Conservation (phyloP, 1,140 invertebrate genomes). For the Lepidotrigona ventralis region DNA sequence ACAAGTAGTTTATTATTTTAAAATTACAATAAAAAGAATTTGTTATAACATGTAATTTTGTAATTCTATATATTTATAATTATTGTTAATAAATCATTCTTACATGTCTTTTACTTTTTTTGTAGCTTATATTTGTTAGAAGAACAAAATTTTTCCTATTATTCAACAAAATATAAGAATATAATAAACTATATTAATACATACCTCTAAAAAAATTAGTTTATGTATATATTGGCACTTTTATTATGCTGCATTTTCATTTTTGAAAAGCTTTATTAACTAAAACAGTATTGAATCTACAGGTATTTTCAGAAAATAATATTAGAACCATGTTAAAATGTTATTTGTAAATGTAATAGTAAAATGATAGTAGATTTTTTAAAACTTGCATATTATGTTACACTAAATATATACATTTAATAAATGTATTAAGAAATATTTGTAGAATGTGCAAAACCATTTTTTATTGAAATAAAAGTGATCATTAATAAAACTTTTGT, state of each 20-base stretch:
- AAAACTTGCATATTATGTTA: not conserved
- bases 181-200: not conserved
- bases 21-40: slow-evolving; percentile 34
- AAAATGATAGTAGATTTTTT: not conserved
- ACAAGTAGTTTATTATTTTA: slow-evolving; percentile 32
- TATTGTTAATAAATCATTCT: slow-evolving; percentile 36
- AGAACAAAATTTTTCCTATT: slow-evolving; percentile 11
- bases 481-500: slow-evolving; percentile 8
- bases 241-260: slow-evolving; percentile 29
- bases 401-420: not conserved
- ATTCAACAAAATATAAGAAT: slow-evolving; percentile 4
- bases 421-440: slow-evolving; percentile 11
- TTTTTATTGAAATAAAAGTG: slow-evolving; percentile 20
- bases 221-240: slow-evolving; percentile 42
- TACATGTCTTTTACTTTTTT: not conserved
- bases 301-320: not conserved
- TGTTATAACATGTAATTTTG: slow-evolving; percentile 35
- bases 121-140: not conserved
- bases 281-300: not conserved
- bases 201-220: slow-evolving; percentile 15
- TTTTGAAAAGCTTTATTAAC: not conserved
- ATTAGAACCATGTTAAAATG: slow-evolving; percentile 15
- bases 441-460: not conserved
- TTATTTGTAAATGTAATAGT: slow-evolving; percentile 5
- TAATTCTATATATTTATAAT: slow-evolving; percentile 21